Base-by-base conservation (phyloP, 92 coral and sea anemone species). In the Paragorgia papillata region DNA sequence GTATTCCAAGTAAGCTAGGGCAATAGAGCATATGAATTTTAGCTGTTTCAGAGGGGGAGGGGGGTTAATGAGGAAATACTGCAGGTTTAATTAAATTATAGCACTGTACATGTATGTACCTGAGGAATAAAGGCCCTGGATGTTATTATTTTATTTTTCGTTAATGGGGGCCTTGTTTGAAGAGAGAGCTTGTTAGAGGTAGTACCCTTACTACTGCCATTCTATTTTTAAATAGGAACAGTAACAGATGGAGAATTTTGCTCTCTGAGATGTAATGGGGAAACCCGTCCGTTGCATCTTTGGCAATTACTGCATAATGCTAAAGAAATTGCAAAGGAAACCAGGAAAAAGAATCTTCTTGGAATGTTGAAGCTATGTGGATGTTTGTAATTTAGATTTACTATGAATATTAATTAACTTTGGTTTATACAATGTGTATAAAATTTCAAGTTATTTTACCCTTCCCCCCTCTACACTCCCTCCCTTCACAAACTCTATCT, bases 171-270 rank as follows among this genome's bases (percentile, higher is more conserved):
- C n/a, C n/a, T 10, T 57, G 62, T 25, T 29, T 21, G 8, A 18
- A 2, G 10, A 22, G 12, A 21, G 29, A 10, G 2, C 10, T 57
- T 57, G 22, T 14, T 57, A 19, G 10, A 57, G 2, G 2, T 57
- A 21, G 25, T 51, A 3, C n/a, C 21, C 58, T 17, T 17, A 17
- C 58, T 10, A 29, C 5, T 77, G n/a, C n/a, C n/a, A n/a, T n/a
- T n/a, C n/a, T n/a, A n/a, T n/a, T n/a, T n/a, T n/a, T n/a, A n/a
- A n/a, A 13, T 54, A 79, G 84, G 80, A 9, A 83, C 87, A 64
- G 81, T 78, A 21, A 55, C 69, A 3, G 88, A 84, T 62, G 88
- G 88, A 7, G 80, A 84, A 29, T 84, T 84, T 69, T 73, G 69
- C 21, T 41, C 84, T 18, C 43, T 76, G 64, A 15, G 84, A 24